Percentiles rank a stretch among this genome's conserved stretches.
These are phyloP conservation scores for Agrotis ipsilon DNA, from an alignment of 2,888 invertebrate genomes.

Conservation along the genomic window DNA sequence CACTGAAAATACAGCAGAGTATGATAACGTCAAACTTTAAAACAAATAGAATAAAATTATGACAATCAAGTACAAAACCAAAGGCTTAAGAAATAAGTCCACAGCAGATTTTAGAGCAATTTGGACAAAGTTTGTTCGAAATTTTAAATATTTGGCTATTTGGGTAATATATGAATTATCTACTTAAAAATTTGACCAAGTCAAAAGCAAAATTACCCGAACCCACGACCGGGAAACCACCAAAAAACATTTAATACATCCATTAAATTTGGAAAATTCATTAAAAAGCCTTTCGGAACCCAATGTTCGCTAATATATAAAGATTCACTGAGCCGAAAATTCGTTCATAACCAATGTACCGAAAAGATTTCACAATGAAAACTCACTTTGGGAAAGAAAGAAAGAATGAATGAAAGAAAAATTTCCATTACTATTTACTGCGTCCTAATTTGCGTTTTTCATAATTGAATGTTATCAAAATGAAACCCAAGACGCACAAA, in stretches of 20 bases:
- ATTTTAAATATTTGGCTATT: too few species aligned
- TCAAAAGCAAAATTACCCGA: constrained; percentile 11
- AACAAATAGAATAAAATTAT: too few species aligned
- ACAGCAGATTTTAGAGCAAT: too few species aligned
- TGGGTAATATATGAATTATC: too few species aligned
- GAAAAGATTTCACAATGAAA: constrained; percentile 72
- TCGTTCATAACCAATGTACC: constrained; percentile 77
- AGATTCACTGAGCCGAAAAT: constrained; percentile 74
- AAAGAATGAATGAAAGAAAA: constrained; percentile 50
- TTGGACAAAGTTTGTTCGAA: too few species aligned
- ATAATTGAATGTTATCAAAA: constrained; percentile 83
- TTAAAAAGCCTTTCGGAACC: constrained; percentile 64
- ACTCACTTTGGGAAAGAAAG: constrained; percentile 58
- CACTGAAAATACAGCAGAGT: too few species aligned
- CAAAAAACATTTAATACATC: constrained; percentile 44
- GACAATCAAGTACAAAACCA: too few species aligned
- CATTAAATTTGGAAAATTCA: constrained; percentile 59
- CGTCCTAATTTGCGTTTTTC: constrained; percentile 78
- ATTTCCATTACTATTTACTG: constrained; percentile 61
- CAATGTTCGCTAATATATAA: constrained; percentile 70
- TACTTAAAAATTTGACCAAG: background rate
- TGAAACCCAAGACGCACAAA: constrained; percentile 70
- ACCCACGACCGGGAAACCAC: constrained; percentile 16
- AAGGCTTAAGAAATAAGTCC: too few species aligned
- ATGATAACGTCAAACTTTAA: too few species aligned